These are phyloP conservation scores for Sitodiplosis mosellana DNA, from an alignment of 1,140 invertebrate species.

Conservation along the genomic window DNA sequence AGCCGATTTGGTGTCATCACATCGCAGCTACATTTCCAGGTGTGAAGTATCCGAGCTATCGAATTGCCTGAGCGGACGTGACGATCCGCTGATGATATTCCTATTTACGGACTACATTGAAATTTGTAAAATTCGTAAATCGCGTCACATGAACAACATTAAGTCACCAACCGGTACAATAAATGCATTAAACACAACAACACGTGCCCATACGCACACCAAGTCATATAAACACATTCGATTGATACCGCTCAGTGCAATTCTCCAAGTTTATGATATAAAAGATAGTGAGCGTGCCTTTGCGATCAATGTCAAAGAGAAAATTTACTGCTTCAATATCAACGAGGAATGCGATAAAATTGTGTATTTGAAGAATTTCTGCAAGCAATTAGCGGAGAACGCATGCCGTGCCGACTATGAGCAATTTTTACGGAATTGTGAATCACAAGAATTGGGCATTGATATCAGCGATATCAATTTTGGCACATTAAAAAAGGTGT, in stretches of 20 bases:
- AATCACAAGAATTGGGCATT: conserved; percentile 63
- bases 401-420: conserved; percentile 70
- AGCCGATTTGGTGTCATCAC: conserved; percentile 76
- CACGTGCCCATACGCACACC: conserved; percentile 11
- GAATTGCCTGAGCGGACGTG: conserved; percentile 66
- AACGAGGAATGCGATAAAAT: conserved; percentile 59
- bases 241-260: conserved; percentile 67
- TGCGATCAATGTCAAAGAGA: conserved; percentile 74
- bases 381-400: conserved; percentile 73
- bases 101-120: conserved; percentile 88
- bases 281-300: conserved; percentile 75
- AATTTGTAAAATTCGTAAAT: conserved; percentile 66
- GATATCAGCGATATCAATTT: conserved; percentile 66
- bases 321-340: conserved; percentile 71
- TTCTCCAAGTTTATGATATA: conserved; percentile 76
- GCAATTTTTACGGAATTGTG: conserved; percentile 44
- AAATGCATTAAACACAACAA: conserved; percentile 8
- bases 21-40: conserved; percentile 68
- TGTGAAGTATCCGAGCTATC: conserved; percentile 80
- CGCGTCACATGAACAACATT: conserved; percentile 47
- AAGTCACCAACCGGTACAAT: conserved; percentile 38
- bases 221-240: conserved; percentile 85
- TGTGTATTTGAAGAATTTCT: conserved; percentile 60
- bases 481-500: conserved; percentile 70
- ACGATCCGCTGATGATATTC: conserved; percentile 74